These are phyloP conservation scores for Hypocryptadius cinnamomeus DNA, from an alignment of 2,113 vertebrate genomes.

Conservation along the genomic window DNA sequence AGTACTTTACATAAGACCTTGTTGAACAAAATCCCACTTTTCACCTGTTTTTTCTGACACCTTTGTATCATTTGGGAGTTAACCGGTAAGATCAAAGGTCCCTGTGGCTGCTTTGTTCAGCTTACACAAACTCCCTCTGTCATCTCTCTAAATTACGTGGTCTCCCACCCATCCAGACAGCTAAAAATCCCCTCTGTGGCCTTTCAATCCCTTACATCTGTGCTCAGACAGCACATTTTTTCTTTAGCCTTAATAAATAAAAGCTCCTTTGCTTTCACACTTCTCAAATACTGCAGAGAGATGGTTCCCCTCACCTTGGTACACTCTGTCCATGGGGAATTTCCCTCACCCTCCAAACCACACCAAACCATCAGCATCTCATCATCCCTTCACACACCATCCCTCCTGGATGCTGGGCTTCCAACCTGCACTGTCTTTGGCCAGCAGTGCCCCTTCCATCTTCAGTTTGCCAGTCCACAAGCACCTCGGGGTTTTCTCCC, in stretches of 20 bases:
- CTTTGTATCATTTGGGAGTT: not conserved
- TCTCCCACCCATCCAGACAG: not conserved
- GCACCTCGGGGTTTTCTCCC: not conserved
- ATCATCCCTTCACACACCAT: not conserved
- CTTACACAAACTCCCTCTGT: not conserved
- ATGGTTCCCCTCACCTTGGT: not conserved
- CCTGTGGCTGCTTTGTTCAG: not conserved
- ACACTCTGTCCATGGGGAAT: not conserved
- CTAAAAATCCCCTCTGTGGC: not conserved
- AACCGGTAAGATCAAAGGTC: not conserved
- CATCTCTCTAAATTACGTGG: not conserved
- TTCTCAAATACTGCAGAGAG: not conserved
- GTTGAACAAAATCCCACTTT: not conserved
- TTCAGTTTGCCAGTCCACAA: not conserved
- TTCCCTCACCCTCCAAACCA: not conserved
- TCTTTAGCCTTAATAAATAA: not conserved
- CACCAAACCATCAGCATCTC: not conserved
- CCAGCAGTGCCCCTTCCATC: not conserved
- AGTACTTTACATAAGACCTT: not conserved
- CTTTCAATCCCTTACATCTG: not conserved
- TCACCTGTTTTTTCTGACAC: not conserved
- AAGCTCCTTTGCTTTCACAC: not conserved
- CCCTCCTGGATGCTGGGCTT: not conserved
- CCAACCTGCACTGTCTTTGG: not conserved
- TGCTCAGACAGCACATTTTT: not conserved